A percentile compares a stretch with the other conserved stretches of the same genome.
These are phyloP conservation scores for Smithornis capensis DNA, from an alignment of 2,113 vertebrate species.

Conservation along the genomic window DNA sequence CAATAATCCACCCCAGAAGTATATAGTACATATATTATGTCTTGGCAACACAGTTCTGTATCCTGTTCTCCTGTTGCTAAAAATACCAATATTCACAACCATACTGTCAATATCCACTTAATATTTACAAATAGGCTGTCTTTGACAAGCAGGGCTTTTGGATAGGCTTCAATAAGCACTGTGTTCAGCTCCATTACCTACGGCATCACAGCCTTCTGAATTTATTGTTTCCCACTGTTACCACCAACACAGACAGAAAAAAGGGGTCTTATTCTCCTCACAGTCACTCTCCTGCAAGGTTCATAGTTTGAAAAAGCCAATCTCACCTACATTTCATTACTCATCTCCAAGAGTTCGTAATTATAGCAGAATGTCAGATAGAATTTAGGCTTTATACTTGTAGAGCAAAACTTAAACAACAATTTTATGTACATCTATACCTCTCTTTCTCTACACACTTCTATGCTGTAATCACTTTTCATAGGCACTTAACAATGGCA, in stretches of 20 bases:
- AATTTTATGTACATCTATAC: too few species aligned
- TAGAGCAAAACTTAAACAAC: too few species aligned
- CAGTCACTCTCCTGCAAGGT: neutral
- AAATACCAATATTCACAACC: neutral
- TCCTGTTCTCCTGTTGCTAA: conserved; percentile 3
- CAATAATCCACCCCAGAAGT: neutral
- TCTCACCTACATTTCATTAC: neutral
- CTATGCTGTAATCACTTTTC: neutral
- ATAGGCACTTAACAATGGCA: neutral
- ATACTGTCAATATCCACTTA: conserved; percentile 1
- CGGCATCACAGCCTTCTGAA: neutral
- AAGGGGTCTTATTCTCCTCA: neutral
- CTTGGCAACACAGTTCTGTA: neutral
- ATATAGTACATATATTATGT: neutral
- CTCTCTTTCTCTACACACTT: neutral
- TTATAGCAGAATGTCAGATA: neutral
- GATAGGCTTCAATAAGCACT: neutral
- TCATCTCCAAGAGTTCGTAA: neutral
- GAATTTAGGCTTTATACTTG: neutral
- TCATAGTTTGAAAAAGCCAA: neutral
- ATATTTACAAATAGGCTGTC: conserved; percentile 10
- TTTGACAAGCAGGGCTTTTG: neutral
- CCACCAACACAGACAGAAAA: neutral
- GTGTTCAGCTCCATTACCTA: neutral
- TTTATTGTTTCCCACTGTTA: neutral